Base-by-base conservation (phyloP, 2,888 invertebrate genomes). In the Flexamia atlantica region DNA sequence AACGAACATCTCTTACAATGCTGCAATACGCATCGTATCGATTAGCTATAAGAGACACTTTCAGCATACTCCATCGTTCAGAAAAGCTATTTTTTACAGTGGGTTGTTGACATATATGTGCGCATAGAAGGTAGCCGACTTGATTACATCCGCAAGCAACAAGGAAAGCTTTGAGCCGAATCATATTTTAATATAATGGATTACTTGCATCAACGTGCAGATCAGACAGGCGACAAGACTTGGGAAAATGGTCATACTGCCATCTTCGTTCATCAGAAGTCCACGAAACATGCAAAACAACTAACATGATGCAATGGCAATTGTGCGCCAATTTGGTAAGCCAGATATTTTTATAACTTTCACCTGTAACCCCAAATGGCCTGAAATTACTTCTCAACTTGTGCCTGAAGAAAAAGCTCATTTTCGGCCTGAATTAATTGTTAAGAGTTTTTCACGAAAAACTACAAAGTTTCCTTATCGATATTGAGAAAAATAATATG, bases 271-370 rank as follows among this genome's bases (percentile, higher is more conserved):
- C 25, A 46, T 57, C n/a, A 76, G 76, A 0, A 57, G 57, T 20
- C 82, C 76, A 4, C 20, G 83, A 0, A 83, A 84, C 12, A 79
- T 81, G 81, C 28, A 50, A 30, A 9, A 81, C 14, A 81, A 81
- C 46, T 80, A 80, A 12, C 53, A 50, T 32, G 5, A 46, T 50
- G 80, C 42, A 50, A 80, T 50, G 80, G 80, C 80, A 80, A 50
- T 80, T 5, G 23, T 80, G 9, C 23, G 28, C 14, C 28, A 80
- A 23, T 80, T 80, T 80, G 80, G 80, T 1, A 80, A 80, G 46
- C 80, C 80, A 50, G 46, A 46, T 20, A 20, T 84, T n/a, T n/a
- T n/a, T n/a, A n/a, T n/a, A n/a, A n/a, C n/a, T n/a, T n/a, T n/a
- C n/a, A n/a, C n/a, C n/a, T n/a, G 68, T 82, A 60, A 40, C 40